Conservation (phyloP, 2,888 invertebrate genomes). For the Heliothis peltigera region DNA sequence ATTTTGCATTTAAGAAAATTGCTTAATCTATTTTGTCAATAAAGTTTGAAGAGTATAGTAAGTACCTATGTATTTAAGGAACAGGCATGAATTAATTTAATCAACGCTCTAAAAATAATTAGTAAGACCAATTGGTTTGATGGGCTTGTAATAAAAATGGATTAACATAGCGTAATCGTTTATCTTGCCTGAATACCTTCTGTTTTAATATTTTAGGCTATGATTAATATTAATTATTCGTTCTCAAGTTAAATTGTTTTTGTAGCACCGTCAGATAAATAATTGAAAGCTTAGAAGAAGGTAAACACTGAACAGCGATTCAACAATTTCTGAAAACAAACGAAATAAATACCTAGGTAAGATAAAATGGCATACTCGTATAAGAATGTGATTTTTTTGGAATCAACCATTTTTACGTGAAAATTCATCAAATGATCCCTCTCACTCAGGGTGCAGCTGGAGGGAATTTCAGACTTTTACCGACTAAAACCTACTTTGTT, state of each 20-base stretch:
- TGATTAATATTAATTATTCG: constrained; percentile 33
- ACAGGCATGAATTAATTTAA: background rate
- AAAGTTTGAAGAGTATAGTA: too few relatives aligned
- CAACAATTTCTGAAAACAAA: background rate
- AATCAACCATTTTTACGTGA: too few relatives aligned
- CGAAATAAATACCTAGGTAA: too few relatives aligned
- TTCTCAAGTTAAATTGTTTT: constrained; percentile 16
- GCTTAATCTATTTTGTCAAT: too few relatives aligned
- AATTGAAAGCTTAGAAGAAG: constrained; percentile 4
- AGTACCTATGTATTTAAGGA: too few relatives aligned
- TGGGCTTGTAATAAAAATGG: background rate
- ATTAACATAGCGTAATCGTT: constrained; percentile 11
- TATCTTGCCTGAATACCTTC: constrained; percentile 6
- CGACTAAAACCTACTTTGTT: too few relatives aligned
- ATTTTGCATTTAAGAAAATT: too few relatives aligned
- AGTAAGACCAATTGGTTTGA: background rate
- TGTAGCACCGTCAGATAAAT: constrained; percentile 4
- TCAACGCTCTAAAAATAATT: background rate
- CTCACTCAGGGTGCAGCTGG: too few relatives aligned
- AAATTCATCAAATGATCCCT: too few relatives aligned
- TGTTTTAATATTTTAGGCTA: constrained; percentile 17
- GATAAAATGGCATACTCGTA: too few relatives aligned
- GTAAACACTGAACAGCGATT: background rate
- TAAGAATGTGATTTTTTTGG: too few relatives aligned
- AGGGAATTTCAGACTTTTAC: too few relatives aligned